phyloP scores from a whole-genome alignment of 2,888 invertebrate species.

The Perizoma affinitatum region DNA sequence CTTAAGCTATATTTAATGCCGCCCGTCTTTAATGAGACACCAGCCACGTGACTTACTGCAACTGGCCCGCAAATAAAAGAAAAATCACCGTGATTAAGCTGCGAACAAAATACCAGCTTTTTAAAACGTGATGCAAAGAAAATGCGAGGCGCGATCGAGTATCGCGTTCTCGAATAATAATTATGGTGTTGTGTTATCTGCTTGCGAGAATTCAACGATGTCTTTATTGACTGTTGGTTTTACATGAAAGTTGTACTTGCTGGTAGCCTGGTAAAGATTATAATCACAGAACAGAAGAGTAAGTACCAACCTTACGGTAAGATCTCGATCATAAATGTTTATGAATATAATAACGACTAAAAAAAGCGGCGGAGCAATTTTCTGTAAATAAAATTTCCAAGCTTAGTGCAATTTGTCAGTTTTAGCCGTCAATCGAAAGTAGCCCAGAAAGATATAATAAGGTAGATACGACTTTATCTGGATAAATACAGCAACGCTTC shows the following conservation, averaged over 20 bases:
- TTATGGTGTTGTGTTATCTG: constrained; percentile 68
- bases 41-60: constrained; percentile 52
- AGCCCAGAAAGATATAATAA: constrained; percentile 27
- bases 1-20: constrained; percentile 46
- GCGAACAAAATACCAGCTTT: constrained; percentile 48
- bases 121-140: constrained; percentile 49
- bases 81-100: constrained; percentile 53
- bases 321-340: constrained; percentile 23
- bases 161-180: constrained; percentile 65
- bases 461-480: constrained; percentile 16
- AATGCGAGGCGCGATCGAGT: constrained; percentile 56
- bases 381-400: neutral
- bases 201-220: constrained; percentile 65
- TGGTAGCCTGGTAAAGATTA: constrained; percentile 19
- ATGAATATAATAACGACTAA: constrained; percentile 22
- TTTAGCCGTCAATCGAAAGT: constrained; percentile 14
- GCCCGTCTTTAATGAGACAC: constrained; percentile 65
- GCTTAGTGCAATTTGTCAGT: constrained; percentile 5
- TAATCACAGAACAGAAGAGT: too few relatives aligned
- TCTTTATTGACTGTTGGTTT: constrained; percentile 64
- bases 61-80: constrained; percentile 47
- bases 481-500: constrained; percentile 39
- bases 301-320: too few relatives aligned
- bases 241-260: constrained; percentile 29
- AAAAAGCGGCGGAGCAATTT: constrained; percentile 16